Conservation (phyloP, 2,113 vertebrate genomes). For the Pandion haliaetus region DNA sequence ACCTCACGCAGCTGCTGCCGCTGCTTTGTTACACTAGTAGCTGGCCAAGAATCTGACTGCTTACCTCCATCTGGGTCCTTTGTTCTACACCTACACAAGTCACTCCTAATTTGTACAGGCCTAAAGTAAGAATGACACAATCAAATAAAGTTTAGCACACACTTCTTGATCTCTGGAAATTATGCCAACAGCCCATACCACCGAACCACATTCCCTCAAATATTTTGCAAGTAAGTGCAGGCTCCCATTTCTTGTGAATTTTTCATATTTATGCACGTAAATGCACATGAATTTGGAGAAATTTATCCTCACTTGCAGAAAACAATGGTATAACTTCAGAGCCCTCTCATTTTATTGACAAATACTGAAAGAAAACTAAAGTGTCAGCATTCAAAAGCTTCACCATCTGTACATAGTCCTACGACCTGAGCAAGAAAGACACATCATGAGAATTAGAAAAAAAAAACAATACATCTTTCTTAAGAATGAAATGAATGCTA, state of each 20-base stretch:
- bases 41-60: neutral
- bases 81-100: slow-evolving; percentile 18
- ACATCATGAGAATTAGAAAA: neutral
- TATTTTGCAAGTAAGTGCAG: neutral
- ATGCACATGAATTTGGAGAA: neutral
- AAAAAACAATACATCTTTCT: neutral
- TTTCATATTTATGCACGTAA: neutral
- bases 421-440: neutral
- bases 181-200: neutral
- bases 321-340: neutral
- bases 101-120: neutral
- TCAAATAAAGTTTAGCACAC: neutral
- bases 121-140: slow-evolving; percentile 1
- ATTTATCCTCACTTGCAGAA: neutral
- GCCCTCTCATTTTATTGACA: neutral
- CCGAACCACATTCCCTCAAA: neutral
- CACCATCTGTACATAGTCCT: neutral
- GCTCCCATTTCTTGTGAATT: neutral
- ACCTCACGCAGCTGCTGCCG: neutral
- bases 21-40: neutral
- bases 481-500: neutral
- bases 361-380: neutral
- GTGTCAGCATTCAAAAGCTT: neutral
- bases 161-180: neutral
- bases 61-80: neutral